Percentiles rank a stretch among this genome's conserved stretches.
Conservation (phyloP, 2,797 vertebrate genomes). For the Thamnophis elegans region DNA sequence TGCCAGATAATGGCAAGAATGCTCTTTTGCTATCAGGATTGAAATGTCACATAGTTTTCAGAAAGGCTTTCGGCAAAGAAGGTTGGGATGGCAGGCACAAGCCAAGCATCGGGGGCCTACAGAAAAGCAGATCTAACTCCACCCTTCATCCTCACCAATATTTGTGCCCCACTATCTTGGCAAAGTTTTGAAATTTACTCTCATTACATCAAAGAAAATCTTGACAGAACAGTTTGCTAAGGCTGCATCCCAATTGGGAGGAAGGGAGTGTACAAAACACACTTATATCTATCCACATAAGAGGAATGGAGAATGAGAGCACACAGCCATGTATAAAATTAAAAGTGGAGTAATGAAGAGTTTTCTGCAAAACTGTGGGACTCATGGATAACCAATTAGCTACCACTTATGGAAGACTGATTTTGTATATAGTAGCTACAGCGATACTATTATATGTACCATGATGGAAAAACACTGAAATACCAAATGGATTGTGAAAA, state of each 20-base stretch:
- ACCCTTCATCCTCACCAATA: background rate
- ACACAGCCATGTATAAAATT: background rate
- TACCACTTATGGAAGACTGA: background rate
- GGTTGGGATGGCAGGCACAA: background rate
- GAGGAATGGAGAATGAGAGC: background rate
- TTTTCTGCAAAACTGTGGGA: background rate
- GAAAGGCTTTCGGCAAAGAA: background rate
- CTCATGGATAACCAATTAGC: background rate
- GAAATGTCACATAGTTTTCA: constrained; percentile 15
- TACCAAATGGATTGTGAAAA: background rate
- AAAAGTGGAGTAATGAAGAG: background rate
- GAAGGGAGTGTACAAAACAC: background rate
- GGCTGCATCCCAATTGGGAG: background rate
- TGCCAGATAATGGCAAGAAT: background rate
- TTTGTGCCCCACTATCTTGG: background rate
- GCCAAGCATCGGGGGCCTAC: background rate
- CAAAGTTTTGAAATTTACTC: background rate
- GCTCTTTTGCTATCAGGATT: background rate
- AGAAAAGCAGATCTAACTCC: background rate
- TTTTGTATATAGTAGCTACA: background rate
- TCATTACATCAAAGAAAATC: background rate
- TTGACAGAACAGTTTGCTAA: background rate
- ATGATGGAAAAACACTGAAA: background rate
- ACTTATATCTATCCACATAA: background rate
- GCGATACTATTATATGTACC: background rate